phyloP scores from a whole-genome alignment of 2,113 vertebrate species.

The Melospiza melodia region DNA sequence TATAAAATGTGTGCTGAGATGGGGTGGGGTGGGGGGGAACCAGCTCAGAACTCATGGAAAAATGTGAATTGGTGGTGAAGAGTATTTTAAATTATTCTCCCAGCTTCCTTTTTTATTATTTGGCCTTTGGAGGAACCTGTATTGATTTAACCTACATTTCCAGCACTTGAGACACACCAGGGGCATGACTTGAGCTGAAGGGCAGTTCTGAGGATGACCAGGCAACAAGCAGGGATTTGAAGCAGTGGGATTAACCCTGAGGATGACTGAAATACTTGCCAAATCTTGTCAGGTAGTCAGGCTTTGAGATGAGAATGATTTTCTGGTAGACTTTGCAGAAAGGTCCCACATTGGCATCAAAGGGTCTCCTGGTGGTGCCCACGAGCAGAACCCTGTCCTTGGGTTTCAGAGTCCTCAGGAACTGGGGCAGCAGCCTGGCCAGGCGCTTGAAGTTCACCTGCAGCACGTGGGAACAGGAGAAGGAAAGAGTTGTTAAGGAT shows the following conservation, averaged over 20 bases:
- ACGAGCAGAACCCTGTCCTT: conserved; percentile 82
- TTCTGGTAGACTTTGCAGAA: conserved; percentile 83
- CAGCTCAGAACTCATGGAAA: background rate
- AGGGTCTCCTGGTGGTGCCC: conserved; percentile 80
- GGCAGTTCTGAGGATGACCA: background rate
- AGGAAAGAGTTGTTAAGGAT: background rate
- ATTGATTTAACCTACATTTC: background rate
- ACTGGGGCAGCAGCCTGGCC: conserved; percentile 76
- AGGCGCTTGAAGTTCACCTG: conserved; percentile 78
- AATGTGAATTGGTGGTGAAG: background rate
- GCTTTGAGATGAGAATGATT: conserved; percentile 81
- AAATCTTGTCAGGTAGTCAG: conserved; percentile 83
- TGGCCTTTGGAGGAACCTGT: background rate
- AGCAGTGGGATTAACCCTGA: rapidly evolving
- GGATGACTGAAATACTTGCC: conserved; percentile 64
- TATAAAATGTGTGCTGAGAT: background rate
- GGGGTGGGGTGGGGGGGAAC: background rate
- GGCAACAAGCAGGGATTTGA: rapidly evolving
- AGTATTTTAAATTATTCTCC: background rate
- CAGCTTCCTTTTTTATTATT: background rate
- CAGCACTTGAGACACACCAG: rapidly evolving
- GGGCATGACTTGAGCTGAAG: too few relatives aligned
- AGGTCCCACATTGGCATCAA: conserved; percentile 74
- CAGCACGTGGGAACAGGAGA: background rate
- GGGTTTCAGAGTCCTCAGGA: conserved; percentile 77